Evolutionary conservation across 2,113 vertebrate genomes (phyloP), one percentile per base, ranked within the genome.

Genomic region (Sinocyclocheilus rhinocerous): DNA sequence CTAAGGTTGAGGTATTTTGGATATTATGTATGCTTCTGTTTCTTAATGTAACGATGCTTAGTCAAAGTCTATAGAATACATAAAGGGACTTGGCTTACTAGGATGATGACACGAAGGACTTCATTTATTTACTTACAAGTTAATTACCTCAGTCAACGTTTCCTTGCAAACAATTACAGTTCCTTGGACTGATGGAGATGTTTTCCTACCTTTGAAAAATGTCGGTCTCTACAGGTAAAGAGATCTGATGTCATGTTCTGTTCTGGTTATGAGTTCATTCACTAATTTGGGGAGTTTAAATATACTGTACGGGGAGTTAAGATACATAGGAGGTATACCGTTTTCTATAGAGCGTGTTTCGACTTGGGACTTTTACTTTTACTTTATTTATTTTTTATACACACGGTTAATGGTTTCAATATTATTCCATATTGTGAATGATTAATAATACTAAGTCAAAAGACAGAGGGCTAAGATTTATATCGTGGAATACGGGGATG

Each of bases 401-500:
- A 13, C 48, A 50, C 2, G 3, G 12, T 50, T 12, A 12, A 50
- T 3, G 48, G 48, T 50, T 50, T 50, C 3, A 50, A 4, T 13
- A 1, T 13, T 50, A 4, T 50, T 50, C 12, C 3, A 12, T 13
- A 50, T 50, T 50, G 48, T 50, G 48, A 50, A 50, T 50, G 48
- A 13, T 12, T 50, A 13, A 50, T 13, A 50, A 50, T 13, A 12
- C 48, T 50, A 13, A 50, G 48, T 50, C 12, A 50, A 13, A 50
- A 13, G 48, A 50, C 2, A 50, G 11, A 50, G 48, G 48, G 24
- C 16, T 36, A 70, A 36, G 16, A 33, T 24, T 81, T 33, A n/a
- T 81, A 11, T 81, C 20, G 48, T 84, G 70, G 42, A 72, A 87
- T 24, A 67, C 61, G 36, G 85, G 70, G 42, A 45, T 76, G 18